These are phyloP conservation scores for Xestoiulus laeticollis DNA, from an alignment of 2,888 invertebrate species.

Conservation along the genomic window DNA sequence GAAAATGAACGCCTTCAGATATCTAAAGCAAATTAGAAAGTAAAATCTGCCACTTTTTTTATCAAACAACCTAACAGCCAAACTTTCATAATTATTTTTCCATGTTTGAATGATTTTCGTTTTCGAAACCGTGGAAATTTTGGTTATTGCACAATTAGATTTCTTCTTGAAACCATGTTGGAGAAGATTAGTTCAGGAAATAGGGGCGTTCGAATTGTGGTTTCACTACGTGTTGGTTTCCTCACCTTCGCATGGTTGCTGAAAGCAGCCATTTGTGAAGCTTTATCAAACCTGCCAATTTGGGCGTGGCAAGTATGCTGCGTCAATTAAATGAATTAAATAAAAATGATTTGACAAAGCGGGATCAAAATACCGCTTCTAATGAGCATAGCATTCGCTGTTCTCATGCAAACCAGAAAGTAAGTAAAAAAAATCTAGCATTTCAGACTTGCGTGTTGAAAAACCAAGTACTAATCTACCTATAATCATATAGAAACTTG, in stretches of 20 bases:
- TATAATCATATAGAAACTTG: background rate
- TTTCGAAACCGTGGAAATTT: background rate
- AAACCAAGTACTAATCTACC: background rate
- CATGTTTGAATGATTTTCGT: too few species aligned
- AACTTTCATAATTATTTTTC: too few species aligned
- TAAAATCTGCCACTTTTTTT: too few species aligned
- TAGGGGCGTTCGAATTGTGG: background rate
- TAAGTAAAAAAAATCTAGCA: background rate
- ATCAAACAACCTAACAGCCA: too few species aligned
- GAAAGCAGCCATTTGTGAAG: slow-evolving; percentile 32
- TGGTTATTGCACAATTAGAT: background rate
- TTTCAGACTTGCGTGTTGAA: background rate
- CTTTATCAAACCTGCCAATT: slow-evolving; percentile 8
- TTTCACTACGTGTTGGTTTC: slow-evolving; percentile 46
- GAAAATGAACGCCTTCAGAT: too few species aligned
- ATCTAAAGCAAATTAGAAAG: too few species aligned
- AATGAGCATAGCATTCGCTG: background rate
- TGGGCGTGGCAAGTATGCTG: background rate
- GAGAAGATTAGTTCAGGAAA: background rate
- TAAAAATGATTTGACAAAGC: background rate
- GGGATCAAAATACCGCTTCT: background rate
- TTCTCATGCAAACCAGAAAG: background rate
- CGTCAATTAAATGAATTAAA: slow-evolving; percentile 4
- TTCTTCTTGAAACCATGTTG: background rate
- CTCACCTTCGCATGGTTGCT: slow-evolving; percentile 30